Base-by-base conservation (phyloP, 2,113 vertebrate genomes). In the Ibidorhyncha struthersii region DNA sequence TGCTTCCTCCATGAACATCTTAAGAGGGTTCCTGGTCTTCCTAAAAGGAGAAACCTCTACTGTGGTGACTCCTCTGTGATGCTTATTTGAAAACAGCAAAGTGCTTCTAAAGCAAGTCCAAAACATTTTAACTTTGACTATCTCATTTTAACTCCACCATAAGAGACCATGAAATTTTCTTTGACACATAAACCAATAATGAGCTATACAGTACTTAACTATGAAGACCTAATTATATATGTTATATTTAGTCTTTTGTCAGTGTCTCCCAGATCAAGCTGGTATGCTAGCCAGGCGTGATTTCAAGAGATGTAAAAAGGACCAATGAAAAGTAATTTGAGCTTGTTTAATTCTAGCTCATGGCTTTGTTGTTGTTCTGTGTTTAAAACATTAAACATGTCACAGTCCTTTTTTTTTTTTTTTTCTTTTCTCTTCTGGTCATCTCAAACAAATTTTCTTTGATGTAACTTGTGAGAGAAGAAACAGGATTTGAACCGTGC, bases 1-100 rank as follows among this genome's bases (percentile, higher is more conserved):
- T 3, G 3, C 12, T 56, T 58, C 38, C 14, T 62, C 58, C 2
- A 0, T 6, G 3, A 90, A 8, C 12, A 8, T 38, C 58, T 58
- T 61, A 14, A 76, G 14, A 73, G 26, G 5, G 23, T 41, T 86
- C 7, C 3, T 56, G 32, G 14, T 36, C 66, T 40, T 93, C 40
- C 40, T 36, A 36, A 41, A 82, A 36, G 50, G 43, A 52, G 32
- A 82, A 80, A 45, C 15, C 7, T 74, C 11, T 43, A 19, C 23
- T 26, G 8, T 30, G 32, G 22, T 15, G 47, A 21, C 47, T 62
- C 12, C 21, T 25, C 14, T 2, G 18, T 9, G 34, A 16, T 59
- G 17, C 14, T 79, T 59, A 19, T 32, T 78, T 87, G 38, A 82
- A 78, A 93, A 85, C 7, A 32, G 29, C 45, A 55, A 86, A 53